Evolutionary conservation across 2,888 invertebrate genomes (phyloP).

Genomic region (Stenolophus ochropezus): DNA sequence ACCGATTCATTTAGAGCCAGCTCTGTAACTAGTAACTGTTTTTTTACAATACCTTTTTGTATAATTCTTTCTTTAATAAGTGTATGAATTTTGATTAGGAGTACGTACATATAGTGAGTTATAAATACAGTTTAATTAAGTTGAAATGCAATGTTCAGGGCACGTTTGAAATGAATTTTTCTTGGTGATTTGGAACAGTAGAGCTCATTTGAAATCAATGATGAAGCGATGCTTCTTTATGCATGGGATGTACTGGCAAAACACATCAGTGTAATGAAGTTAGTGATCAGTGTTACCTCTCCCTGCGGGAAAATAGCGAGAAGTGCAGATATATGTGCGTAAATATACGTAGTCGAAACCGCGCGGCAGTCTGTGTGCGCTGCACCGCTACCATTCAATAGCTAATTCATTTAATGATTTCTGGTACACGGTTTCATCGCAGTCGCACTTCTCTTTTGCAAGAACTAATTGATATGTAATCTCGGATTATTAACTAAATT

Average conservation of each 20-base stretch:
- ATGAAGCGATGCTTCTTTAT: slow-evolving; percentile 6
- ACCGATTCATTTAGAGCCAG: too few species aligned
- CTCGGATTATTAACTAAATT: slow-evolving; percentile 8
- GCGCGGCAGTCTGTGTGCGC: neutral
- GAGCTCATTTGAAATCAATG: slow-evolving; percentile 9
- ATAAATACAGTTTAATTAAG: too few species aligned
- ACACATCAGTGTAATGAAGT: slow-evolving; percentile 32
- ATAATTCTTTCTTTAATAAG: too few species aligned
- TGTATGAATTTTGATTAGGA: too few species aligned
- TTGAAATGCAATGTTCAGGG: too few species aligned
- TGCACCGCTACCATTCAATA: neutral
- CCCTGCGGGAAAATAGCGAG: slow-evolving; percentile 36
- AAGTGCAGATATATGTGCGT: slow-evolving; percentile 29
- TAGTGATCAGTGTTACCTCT: slow-evolving; percentile 42
- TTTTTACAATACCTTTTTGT: too few species aligned
- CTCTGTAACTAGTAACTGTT: too few species aligned
- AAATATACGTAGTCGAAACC: neutral
- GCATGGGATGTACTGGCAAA: neutral
- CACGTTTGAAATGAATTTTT: neutral
- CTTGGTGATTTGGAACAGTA: neutral
- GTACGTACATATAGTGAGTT: too few species aligned
- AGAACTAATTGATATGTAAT: slow-evolving; percentile 8
- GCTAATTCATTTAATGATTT: slow-evolving; percentile 34
- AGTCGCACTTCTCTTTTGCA: slow-evolving; percentile 1
- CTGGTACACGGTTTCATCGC: slow-evolving; percentile 15